Evolutionary conservation across 2,888 invertebrate species (phyloP).

Genomic region (Eumacrocentrus americanus): DNA sequence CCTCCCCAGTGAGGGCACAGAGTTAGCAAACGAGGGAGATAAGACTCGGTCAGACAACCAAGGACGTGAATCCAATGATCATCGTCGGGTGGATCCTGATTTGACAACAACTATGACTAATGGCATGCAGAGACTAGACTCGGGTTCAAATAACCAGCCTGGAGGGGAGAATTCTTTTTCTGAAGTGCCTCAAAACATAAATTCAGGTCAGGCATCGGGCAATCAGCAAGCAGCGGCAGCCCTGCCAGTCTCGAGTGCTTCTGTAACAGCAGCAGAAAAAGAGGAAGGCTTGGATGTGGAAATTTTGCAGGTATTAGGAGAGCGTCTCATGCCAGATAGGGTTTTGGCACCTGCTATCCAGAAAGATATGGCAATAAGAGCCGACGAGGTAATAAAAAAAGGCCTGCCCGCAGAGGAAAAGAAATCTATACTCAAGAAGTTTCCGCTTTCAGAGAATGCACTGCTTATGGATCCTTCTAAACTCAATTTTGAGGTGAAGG

Average conservation of each 20-base stretch:
- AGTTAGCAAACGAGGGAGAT: background rate
- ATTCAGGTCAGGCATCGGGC: background rate
- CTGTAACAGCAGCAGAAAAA: background rate
- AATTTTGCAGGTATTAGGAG: constrained; percentile 23
- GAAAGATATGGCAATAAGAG: constrained; percentile 13
- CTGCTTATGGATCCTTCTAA: constrained; percentile 28
- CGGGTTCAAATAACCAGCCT: no score
- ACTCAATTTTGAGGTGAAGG: constrained; percentile 29
- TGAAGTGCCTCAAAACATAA: no score
- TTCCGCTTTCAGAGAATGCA: constrained; percentile 27
- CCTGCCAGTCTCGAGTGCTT: background rate
- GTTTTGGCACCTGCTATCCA: constrained; percentile 20
- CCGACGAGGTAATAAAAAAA: constrained; percentile 28
- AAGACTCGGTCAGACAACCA: no score
- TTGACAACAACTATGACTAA: background rate
- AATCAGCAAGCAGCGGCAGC: background rate
- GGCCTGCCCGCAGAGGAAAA: constrained; percentile 27
- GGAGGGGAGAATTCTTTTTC: no score
- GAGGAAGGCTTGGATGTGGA: constrained; percentile 11
- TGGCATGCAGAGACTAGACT: no score
- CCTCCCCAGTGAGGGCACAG: background rate
- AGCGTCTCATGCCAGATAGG: constrained; percentile 15
- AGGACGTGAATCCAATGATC: background rate
- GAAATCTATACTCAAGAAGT: constrained; percentile 22
- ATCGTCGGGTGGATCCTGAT: background rate